Evolutionary conservation across 2,113 vertebrate genomes (phyloP).

Genomic region (cattle (Bos taurus)): DNA sequence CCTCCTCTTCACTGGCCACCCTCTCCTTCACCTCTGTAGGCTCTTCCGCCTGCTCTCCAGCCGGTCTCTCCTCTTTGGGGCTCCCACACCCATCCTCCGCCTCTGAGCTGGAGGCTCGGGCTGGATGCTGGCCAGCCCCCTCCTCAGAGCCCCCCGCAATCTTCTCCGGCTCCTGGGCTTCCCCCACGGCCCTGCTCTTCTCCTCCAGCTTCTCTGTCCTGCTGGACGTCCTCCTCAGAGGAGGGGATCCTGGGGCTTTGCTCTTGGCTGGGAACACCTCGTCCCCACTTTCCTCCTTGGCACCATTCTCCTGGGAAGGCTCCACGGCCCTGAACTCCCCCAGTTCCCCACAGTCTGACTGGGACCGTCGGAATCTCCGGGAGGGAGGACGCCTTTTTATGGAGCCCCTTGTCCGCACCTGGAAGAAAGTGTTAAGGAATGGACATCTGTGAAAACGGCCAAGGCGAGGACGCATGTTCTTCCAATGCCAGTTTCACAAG

Average conservation of each 20-base stretch:
- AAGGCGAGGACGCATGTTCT: accelerated
- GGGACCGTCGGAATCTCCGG: slow-evolving; percentile 82
- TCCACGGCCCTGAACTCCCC: slow-evolving; percentile 47
- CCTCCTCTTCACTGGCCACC: accelerated
- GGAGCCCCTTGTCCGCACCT: slow-evolving; percentile 81
- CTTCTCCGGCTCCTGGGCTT: background rate
- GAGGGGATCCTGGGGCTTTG: slow-evolving; percentile 17
- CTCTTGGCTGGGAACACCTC: slow-evolving; percentile 67
- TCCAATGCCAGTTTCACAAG: accelerated
- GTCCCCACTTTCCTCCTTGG: slow-evolving; percentile 72
- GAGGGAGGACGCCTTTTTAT: slow-evolving; percentile 85
- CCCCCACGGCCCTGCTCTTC: background rate
- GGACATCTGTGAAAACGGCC: background rate
- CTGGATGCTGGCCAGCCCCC: background rate
- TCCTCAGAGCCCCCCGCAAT: background rate
- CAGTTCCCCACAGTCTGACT: slow-evolving; percentile 75
- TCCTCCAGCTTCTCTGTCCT: slow-evolving; percentile 62
- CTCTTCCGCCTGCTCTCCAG: background rate
- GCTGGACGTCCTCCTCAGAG: slow-evolving; percentile 46
- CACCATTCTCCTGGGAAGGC: slow-evolving; percentile 80
- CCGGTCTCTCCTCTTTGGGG: background rate
- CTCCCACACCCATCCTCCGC: background rate
- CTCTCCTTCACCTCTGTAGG: background rate
- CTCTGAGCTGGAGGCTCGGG: background rate
- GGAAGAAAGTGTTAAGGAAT: background rate